phyloP scores from a whole-genome alignment of 2,797 vertebrate genomes.

The Pseudomugil tenellus region DNA sequence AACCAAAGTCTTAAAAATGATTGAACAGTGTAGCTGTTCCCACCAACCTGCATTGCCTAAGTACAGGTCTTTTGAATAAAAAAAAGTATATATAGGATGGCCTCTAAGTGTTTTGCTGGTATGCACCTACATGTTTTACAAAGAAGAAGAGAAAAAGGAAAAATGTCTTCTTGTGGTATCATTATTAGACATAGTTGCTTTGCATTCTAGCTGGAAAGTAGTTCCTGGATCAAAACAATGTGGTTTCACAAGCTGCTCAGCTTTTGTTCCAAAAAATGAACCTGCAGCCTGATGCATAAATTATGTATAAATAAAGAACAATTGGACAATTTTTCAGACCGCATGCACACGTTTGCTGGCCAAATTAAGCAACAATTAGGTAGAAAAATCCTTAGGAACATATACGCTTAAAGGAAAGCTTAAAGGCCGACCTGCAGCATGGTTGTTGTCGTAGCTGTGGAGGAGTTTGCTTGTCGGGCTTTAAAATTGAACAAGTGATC shows the following conservation, averaged over 20 bases:
- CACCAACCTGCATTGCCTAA: neutral
- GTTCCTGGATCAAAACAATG: neutral
- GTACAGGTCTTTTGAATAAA: neutral
- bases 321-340: too few species aligned
- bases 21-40: neutral
- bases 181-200: neutral
- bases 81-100: neutral
- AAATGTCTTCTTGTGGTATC: neutral
- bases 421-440: neutral
- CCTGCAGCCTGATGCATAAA: neutral
- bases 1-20: neutral
- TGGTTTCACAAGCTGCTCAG: neutral
- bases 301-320: neutral
- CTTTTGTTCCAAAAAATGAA: neutral
- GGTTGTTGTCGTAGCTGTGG: neutral
- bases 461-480: neutral
- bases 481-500: neutral
- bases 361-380: neutral
- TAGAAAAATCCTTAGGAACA: neutral
- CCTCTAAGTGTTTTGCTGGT: neutral
- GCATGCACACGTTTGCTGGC: neutral
- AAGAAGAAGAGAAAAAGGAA: neutral
- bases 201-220: neutral
- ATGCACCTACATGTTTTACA: neutral
- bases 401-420: neutral